Percentiles rank a stretch among this genome's conserved stretches.
Conservation (phyloP, 2,113 vertebrate genomes). For the Columba livia region DNA sequence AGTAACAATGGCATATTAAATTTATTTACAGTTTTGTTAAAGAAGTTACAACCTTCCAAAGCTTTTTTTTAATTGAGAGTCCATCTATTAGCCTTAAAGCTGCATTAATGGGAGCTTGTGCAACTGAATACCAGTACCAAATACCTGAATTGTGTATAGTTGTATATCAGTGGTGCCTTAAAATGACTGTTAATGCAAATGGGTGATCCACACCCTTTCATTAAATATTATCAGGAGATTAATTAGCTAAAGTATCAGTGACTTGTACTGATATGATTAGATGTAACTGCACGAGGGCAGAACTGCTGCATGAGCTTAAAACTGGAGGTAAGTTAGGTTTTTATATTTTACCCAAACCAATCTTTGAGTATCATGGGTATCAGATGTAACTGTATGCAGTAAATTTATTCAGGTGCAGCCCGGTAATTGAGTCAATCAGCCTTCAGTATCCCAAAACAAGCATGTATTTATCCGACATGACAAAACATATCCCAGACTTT, state of each 20-base stretch:
- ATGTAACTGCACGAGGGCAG: neutral
- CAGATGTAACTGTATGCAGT: neutral
- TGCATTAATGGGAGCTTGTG: neutral
- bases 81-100: neutral
- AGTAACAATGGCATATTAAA: neutral
- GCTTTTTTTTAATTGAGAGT: neutral
- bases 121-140: neutral
- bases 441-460: neutral
- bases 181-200: neutral
- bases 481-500: neutral
- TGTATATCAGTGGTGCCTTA: neutral
- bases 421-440: neutral
- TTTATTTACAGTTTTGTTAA: neutral
- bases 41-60: neutral
- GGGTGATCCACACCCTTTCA: neutral
- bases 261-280: neutral
- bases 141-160: neutral
- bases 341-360: neutral
- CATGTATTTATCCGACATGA: constrained; percentile 27
- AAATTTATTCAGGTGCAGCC: neutral
- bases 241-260: neutral
- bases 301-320: neutral
- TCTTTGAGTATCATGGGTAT: neutral
- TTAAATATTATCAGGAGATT: neutral
- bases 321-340: neutral